Evolutionary conservation across 2,888 invertebrate species (phyloP), one percentile per base, ranked within the genome.

Genomic region (Phengaris alcon): DNA sequence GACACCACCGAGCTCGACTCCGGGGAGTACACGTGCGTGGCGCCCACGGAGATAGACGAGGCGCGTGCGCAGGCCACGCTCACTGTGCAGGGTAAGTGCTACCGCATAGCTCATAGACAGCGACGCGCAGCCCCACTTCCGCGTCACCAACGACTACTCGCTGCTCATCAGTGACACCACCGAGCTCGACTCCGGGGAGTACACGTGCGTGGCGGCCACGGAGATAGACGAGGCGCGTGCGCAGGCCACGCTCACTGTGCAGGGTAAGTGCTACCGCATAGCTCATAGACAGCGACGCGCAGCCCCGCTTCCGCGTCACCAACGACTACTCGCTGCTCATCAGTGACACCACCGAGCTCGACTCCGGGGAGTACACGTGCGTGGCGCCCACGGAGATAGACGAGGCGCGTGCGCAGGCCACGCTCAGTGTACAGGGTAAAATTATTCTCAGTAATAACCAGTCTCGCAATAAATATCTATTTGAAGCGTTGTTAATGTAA

Each of bases 361-460:
- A 99, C 90, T 98, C 99, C 0, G 99, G 98, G 6, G 96, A 95
- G 79, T 99, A 99, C 87, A 98, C 99, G 0, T 99, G 99, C 87
- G 95, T 98, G 6, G 99, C 99, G 0, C 94, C 94, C 78, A 99
- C 99, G 0, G 95, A 96, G 48, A 93, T 99, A 72, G 99, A 99
- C 85, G 95, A 96, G 83, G 97, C 96, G 2, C 94, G 95, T 9
- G 97, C 98, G 0, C 95, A 96, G 82, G 22, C 22, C 22, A 22
- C 22, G 22, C 22, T 22, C 22, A 22, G 22, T 22, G 22, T 22
- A 22, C 22, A 22, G 22, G 22, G 35, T 35, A 35, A 35, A 35
- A 35, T 4, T 35, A 0, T 35, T 35, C 35, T 3, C 35, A 35
- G 35, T 35, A 35, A 3, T 35, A 35, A 35, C 35, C 35, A 35